Evolutionary conservation across 92 coral and sea anemone genomes (phyloP).

Genomic region (Galaxea fascicularis): DNA sequence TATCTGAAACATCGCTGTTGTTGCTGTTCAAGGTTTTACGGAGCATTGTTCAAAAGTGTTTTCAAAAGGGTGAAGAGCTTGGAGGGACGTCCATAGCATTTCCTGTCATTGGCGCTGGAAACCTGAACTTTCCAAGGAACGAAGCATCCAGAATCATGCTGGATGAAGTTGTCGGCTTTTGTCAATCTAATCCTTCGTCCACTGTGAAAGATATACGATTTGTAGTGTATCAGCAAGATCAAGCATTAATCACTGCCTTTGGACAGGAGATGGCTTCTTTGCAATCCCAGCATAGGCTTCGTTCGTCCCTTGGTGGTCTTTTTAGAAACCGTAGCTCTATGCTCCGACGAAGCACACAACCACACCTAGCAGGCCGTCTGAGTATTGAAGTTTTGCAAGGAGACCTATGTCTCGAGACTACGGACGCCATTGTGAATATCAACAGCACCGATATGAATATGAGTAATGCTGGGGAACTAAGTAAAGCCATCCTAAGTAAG

Average conservation of each 20-base stretch:
- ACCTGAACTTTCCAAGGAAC: conserved; percentile 70
- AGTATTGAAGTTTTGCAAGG: conserved; percentile 40
- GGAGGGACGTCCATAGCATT: conserved; percentile 70
- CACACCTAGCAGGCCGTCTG: not conserved
- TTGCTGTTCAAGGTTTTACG: not conserved
- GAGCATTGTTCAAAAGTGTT: conserved; percentile 63
- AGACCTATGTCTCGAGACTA: conserved; percentile 45
- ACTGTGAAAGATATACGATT: conserved; percentile 75
- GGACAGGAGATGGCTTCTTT: conserved; percentile 59
- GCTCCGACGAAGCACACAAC: not conserved
- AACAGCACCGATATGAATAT: conserved; percentile 66
- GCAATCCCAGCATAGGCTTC: not conserved
- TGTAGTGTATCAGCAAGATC: conserved; percentile 80
- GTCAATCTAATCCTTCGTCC: conserved; percentile 34
- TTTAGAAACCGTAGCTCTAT: not conserved
- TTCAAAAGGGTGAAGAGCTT: conserved; percentile 59
- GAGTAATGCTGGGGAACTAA: conserved; percentile 65
- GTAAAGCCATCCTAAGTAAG: conserved; percentile 57
- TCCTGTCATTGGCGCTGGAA: conserved; percentile 88
- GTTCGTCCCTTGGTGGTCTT: not conserved
- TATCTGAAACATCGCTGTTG: too few species aligned
- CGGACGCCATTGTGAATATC: conserved; percentile 82
- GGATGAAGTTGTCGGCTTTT: conserved; percentile 65
- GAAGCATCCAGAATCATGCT: conserved; percentile 69
- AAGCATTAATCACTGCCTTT: conserved; percentile 63